Base-by-base conservation (phyloP, 2,797 vertebrate genomes). In the Holocentrus rufus region DNA sequence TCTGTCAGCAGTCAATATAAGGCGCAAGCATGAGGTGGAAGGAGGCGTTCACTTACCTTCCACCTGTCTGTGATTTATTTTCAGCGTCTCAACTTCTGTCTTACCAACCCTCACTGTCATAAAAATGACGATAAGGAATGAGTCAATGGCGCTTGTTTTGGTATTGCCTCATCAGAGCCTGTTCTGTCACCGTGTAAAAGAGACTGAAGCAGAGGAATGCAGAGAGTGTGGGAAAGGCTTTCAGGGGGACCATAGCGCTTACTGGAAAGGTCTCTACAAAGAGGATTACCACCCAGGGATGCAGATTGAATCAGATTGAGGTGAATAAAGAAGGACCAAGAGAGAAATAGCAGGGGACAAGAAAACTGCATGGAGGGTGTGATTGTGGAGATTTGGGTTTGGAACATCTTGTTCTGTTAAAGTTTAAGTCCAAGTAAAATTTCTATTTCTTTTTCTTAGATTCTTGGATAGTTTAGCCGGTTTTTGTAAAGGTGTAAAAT, bases 201-300 rank as follows among this genome's bases (percentile, higher is more conserved):
- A 15, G 11, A 53, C 15, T 34, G 62, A 20, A 31, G 8, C 27
- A 2, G 8, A 79, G 69, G 52, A 83, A 85, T 81, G 65, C 36
- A 68, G 47, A 58, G 25, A 22, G 9, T 65, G 63, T 58, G 57
- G 42, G 56, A 69, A 65, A 53, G 67, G 36, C 30, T 76, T 60
- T 53, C 22, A 60, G 14, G 23, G 11, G 39, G n/a, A 69, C 60
- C 13, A 30, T 8, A 22, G 47, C 10, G 36, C 54, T 62, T 55
- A 42, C 47, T 68, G 59, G 23, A 44, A 44, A 44, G 36, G 47
- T 30, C 15, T 30, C 14, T 22, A 58, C 18, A 69, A 23, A 47
- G 47, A 39, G 22, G 13, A 55, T 23, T 39, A 42, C 56, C 15
- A 4, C 17, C 8, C 17, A 22, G 17, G 68, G 34, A 36, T 52